A percentile compares a stretch with the other conserved stretches of the same genome.
phyloP scores from a whole-genome alignment of 2,113 vertebrate species.

The Desmodus rotundus region DNA sequence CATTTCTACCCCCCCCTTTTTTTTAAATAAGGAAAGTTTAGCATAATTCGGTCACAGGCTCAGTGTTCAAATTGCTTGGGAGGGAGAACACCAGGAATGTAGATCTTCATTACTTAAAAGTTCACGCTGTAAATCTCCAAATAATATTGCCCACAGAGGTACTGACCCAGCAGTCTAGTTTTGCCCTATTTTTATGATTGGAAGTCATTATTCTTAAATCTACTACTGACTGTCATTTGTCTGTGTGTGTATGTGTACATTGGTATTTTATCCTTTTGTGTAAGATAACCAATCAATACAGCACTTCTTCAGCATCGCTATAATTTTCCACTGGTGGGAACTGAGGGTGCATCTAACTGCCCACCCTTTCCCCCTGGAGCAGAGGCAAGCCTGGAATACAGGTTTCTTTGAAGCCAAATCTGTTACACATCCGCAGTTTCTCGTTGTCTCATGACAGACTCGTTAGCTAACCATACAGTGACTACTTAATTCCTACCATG shows the following conservation, averaged over 20 bases:
- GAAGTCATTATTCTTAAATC: neutral
- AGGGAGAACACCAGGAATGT: neutral
- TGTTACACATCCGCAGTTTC: neutral
- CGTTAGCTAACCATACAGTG: neutral
- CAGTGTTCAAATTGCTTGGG: neutral
- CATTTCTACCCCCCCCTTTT: accelerated
- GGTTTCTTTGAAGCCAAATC: neutral
- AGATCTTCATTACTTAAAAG: neutral
- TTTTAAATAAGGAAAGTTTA: neutral
- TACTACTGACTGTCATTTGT: neutral
- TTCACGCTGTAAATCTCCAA: neutral
- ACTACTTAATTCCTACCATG: neutral
- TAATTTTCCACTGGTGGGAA: neutral
- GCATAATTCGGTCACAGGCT: neutral
- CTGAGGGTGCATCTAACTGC: neutral
- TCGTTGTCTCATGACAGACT: neutral
- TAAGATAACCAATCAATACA: neutral
- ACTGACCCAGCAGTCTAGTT: neutral
- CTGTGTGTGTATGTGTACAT: neutral
- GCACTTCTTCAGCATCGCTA: neutral
- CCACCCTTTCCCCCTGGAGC: neutral
- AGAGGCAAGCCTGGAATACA: neutral
- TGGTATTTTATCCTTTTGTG: neutral
- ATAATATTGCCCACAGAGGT: too few species aligned
- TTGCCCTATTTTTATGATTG: neutral